Percentiles rank a stretch among this genome's conserved stretches.
These are phyloP conservation scores for Acheta domesticus DNA, from an alignment of 2,888 invertebrate genomes.

Conservation along the genomic window DNA sequence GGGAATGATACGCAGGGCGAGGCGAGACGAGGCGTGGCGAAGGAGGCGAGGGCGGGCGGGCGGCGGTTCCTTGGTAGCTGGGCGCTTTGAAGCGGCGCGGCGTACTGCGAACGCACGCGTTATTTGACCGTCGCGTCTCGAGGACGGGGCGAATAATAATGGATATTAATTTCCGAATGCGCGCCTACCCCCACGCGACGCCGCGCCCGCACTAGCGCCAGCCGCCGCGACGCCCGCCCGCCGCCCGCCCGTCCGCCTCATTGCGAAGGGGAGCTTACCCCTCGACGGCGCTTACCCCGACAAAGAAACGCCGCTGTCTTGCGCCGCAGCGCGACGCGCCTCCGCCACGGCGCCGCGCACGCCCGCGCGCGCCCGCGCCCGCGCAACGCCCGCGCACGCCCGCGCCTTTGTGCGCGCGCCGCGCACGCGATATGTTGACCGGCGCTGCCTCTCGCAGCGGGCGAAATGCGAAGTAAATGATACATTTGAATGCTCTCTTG, in stretches of 20 bases:
- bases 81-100: no score
- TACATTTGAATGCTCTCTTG: constrained; percentile 10
- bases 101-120: no score
- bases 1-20: no score
- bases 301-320: no score
- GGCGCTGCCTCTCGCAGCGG: neutral
- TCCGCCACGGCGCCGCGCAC: neutral
- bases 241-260: neutral
- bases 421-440: neutral
- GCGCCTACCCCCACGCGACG: no score
- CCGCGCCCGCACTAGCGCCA: neutral
- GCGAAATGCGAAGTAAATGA: neutral
- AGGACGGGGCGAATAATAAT: no score
- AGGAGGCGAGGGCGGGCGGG: no score
- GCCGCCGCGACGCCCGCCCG: neutral
- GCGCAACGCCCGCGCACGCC: neutral
- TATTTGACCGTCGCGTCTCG: no score
- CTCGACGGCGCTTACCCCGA: neutral
- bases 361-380: neutral
- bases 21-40: no score
- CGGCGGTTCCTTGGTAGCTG: no score
- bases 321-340: neutral
- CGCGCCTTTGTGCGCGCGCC: neutral
- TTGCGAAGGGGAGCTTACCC: neutral
- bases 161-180: no score